phyloP scores from a whole-genome alignment of 2,888 invertebrate genomes.

The Venustoraphidia nigricollis region DNA sequence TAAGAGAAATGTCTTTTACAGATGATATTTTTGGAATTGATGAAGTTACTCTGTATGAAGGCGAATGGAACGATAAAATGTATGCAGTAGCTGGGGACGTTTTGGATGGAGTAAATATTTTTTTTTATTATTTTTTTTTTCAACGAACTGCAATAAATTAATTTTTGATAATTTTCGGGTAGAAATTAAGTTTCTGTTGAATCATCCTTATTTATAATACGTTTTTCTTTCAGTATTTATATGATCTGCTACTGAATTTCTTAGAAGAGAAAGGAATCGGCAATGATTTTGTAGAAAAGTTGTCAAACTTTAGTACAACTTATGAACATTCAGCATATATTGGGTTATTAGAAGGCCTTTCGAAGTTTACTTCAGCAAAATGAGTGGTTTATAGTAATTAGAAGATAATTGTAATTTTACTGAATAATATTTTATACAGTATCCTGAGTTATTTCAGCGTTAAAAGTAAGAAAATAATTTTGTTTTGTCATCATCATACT shows the following conservation, averaged over 20 bases:
- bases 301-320: constrained; percentile 75
- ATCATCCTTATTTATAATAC: constrained; percentile 4
- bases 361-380: constrained; percentile 63
- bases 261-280: constrained; percentile 92
- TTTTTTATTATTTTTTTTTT: constrained; percentile 1
- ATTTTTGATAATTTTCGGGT: background rate
- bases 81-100: constrained; percentile 89
- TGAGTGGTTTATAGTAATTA: constrained; percentile 10
- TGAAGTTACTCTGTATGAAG: constrained; percentile 78
- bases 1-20: constrained; percentile 24
- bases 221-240: constrained; percentile 58
- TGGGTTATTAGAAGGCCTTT: constrained; percentile 69
- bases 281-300: constrained; percentile 80
- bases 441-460: no score
- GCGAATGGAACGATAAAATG: constrained; percentile 73
- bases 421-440: no score
- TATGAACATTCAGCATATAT: constrained; percentile 92
- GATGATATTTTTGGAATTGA: constrained; percentile 88
- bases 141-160: background rate
- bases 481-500: background rate
- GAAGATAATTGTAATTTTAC: no score
- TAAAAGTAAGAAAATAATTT: no score
- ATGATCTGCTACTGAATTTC: constrained; percentile 86
- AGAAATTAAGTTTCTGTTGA: constrained; percentile 1
- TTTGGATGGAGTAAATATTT: constrained; percentile 71